A percentile compares a stretch with the other conserved stretches of the same genome.
These are phyloP conservation scores for Galaxea fascicularis DNA, from an alignment of 92 coral and sea anemone genomes.

Conservation along the genomic window DNA sequence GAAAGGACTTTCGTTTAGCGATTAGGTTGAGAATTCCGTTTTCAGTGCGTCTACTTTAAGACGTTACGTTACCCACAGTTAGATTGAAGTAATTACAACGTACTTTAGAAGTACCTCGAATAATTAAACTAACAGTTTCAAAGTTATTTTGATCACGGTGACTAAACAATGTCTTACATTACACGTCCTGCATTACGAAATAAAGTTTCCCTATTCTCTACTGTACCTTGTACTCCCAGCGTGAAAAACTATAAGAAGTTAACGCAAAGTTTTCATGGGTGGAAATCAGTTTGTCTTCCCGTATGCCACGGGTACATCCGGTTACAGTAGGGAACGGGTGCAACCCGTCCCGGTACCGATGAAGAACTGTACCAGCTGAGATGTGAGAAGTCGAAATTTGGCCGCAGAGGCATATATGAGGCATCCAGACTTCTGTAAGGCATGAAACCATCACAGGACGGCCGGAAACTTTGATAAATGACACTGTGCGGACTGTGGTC, in stretches of 20 bases:
- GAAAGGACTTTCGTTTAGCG: slow-evolving; percentile 15
- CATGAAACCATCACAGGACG: slow-evolving; percentile 71
- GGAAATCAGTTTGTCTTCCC: slow-evolving; percentile 43
- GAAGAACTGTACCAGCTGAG: slow-evolving; percentile 71
- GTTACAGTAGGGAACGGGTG: slow-evolving; percentile 78
- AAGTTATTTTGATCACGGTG: slow-evolving; percentile 7
- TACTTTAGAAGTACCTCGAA: slow-evolving; percentile 42
- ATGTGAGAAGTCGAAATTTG: slow-evolving; percentile 75
- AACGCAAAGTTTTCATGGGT: slow-evolving; percentile 20
- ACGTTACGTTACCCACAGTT: slow-evolving; percentile 17
- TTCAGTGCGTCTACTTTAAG: slow-evolving; percentile 33
- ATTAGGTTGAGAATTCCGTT: slow-evolving; percentile 15
- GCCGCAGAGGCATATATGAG: slow-evolving; percentile 72
- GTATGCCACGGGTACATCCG: slow-evolving; percentile 82
- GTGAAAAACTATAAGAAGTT: slow-evolving; percentile 1
- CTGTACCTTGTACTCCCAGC: slow-evolving; percentile 9
- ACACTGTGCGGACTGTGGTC: slow-evolving; percentile 46
- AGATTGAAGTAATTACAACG: slow-evolving; percentile 21
- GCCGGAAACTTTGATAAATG: slow-evolving; percentile 72
- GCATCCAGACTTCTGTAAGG: slow-evolving; percentile 80
- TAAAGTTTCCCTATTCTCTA: slow-evolving; percentile 11
- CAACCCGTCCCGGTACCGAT: slow-evolving; percentile 59
- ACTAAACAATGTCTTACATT: slow-evolving; percentile 1
- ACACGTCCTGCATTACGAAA: not conserved
- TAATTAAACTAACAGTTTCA: slow-evolving; percentile 38